phyloP scores from a whole-genome alignment of 2,113 vertebrate species.

The Orientallactaga bullata region DNA sequence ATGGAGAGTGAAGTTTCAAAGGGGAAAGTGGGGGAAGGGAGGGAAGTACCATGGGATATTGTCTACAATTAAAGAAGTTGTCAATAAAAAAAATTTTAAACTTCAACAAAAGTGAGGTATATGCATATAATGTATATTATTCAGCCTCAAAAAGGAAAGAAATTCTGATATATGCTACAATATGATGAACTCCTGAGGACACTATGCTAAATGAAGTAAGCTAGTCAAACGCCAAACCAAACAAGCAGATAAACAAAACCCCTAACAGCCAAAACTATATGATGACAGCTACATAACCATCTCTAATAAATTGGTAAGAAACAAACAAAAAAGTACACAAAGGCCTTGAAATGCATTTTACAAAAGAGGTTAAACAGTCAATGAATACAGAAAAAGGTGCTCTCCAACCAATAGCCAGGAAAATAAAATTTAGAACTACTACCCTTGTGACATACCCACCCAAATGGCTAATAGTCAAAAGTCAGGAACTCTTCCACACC shows the following conservation, averaged over 20 bases:
- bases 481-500: background rate
- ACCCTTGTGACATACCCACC: background rate
- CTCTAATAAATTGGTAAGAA: constrained; percentile 1
- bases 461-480: background rate
- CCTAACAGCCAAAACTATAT: background rate
- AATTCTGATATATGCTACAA: background rate
- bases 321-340: background rate
- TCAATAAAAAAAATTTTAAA: too few relatives aligned
- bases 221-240: background rate
- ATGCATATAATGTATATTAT: background rate
- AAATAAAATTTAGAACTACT: constrained; percentile 37
- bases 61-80: too few relatives aligned
- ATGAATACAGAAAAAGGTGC: background rate
- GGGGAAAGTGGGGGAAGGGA: too few relatives aligned
- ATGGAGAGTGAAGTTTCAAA: too few relatives aligned
- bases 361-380: constrained; percentile 7
- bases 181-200: background rate
- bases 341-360: background rate
- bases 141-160: constrained; percentile 1
- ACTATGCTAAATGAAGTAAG: constrained; percentile 12
- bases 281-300: background rate
- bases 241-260: too few relatives aligned
- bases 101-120: too few relatives aligned
- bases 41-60: too few relatives aligned
- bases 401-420: constrained; percentile 1